Base-by-base conservation (phyloP, 2,888 invertebrate species). In the Drosophila melanosoma region DNA sequence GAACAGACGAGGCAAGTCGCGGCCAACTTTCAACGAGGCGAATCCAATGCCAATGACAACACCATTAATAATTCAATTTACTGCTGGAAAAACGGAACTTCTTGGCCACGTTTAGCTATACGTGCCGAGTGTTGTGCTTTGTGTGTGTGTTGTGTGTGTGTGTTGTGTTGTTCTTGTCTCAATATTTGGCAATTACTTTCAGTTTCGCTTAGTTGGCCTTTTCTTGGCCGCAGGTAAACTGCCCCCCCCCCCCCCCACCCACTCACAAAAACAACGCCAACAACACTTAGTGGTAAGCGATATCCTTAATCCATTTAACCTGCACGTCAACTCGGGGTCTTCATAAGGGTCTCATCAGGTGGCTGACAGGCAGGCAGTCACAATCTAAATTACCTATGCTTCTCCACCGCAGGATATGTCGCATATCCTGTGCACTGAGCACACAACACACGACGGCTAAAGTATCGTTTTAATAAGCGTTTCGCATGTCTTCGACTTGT, bases 171-270 rank as follows among this genome's bases (percentile, higher is more conserved):
- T 69, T 76, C 73, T 75, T 89, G 84, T 74, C 89, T 76, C 87
- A 89, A 84, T 84, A 89, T 84, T 85, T 85, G 90, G 82, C 89
- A 85, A 85, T 85, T 85, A 89, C 90, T 87, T 85, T 82, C 75
- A 75, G 84, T 81, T 81, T 81, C 67, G 73, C 71, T 62, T 62
- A 69, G 54, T 62, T 51, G 68, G 40, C 40, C 59, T 65, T 60
- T 45, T 12, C 36, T 29, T 51, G 67, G 38, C 35, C 59, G 56
- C 78, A 76, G 72, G 77, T 81, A 81, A 57, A 58, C 60, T 45
- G 23, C 45, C 23, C 45, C 45, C 45, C 45, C 45, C 0, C 6
- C 29, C 29, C 29, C 4, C 26, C 26, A 0, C 26, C 23, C 23
- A 23, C 23, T n/a, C n/a, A n/a, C n/a, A 29, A 29, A 29, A 45